Percentiles rank a stretch among this genome's conserved stretches.
Evolutionary conservation across 1,140 invertebrate genomes (phyloP).

Genomic region (Portunus trituberculatus): DNA sequence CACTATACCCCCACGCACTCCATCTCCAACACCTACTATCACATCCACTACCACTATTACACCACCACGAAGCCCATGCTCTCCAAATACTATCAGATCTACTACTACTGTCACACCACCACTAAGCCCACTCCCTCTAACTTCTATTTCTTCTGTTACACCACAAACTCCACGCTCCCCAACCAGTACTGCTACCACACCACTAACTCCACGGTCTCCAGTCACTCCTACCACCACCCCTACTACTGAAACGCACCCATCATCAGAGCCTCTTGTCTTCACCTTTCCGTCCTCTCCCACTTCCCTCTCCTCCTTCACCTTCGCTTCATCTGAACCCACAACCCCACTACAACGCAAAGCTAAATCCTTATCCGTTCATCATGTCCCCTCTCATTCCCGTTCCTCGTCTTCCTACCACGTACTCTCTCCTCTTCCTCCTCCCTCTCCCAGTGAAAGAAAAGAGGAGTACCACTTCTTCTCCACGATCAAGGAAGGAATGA

Average conservation of each 20-base stretch:
- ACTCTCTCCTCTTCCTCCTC: too few species aligned
- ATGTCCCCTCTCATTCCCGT: background rate
- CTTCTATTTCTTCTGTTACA: background rate
- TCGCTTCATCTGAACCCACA: background rate
- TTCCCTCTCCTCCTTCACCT: background rate
- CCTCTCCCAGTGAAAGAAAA: background rate
- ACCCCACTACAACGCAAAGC: too few species aligned
- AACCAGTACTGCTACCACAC: too few species aligned
- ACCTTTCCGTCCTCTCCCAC: background rate
- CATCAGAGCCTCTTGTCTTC: background rate
- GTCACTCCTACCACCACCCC: background rate
- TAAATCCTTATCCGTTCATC: background rate
- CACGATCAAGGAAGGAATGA: background rate
- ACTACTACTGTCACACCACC: too few species aligned
- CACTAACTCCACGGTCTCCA: too few species aligned
- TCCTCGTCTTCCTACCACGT: background rate
- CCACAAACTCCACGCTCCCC: too few species aligned
- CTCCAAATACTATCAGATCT: too few species aligned
- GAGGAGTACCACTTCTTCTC: background rate
- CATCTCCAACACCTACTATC: too few species aligned
- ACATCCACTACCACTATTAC: too few species aligned
- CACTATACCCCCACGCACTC: too few species aligned
- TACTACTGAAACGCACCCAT: background rate
- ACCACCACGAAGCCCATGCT: too few species aligned
- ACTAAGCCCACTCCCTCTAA: too few species aligned